Base-by-base conservation (phyloP, 2,113 vertebrate species). In the Paraplagusia blochii region DNA sequence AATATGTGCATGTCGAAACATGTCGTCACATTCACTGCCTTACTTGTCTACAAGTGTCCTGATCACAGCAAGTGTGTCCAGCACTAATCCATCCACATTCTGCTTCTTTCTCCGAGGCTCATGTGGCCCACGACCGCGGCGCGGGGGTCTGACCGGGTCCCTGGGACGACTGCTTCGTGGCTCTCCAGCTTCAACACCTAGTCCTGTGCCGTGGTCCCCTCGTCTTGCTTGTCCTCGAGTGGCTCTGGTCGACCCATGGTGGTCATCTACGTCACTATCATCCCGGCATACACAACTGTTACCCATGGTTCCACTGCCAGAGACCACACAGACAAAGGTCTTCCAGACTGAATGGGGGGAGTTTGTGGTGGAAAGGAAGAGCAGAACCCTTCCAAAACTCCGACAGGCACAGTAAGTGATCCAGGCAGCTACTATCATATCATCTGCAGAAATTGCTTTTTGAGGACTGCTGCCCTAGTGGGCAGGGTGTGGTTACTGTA, bases 31-130 rank as follows among this genome's bases (percentile, higher is more conserved):
- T 56, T 11, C 33, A 16, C 9, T n/a, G 66, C 91, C 97, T 95
- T 93, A 99, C 97, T 99, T 99, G 90, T 99, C 96, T 47, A 98
- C 96, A 70, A 98, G 93, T 7, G 95, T 99, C 74, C 97, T 93
- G 89, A 99, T 99, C 65, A 99, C 94, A 50, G 96, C 95, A 83
- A 99, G 78, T 1, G 97, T 99, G 84, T 99, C 97, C 87, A 99
- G 92, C 65, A 98, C 97, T 77, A 99, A 89, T 36, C 95, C 92
- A 48, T 99, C 96, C 56, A 98, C 95, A 50, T 99, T 99, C 84
- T 95, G 94, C 70, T 99, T 99, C 89, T 99, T 99, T 83, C 97
- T 91, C 35, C 96, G 88, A 1, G 97, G 97, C 42, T 99, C 97
- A 9, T 98, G 95, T 13, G 97, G 97, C 17, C 97, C 97, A 74